Conservation (phyloP, 2,113 vertebrate species). For the Phylloscopus trochiloides region DNA sequence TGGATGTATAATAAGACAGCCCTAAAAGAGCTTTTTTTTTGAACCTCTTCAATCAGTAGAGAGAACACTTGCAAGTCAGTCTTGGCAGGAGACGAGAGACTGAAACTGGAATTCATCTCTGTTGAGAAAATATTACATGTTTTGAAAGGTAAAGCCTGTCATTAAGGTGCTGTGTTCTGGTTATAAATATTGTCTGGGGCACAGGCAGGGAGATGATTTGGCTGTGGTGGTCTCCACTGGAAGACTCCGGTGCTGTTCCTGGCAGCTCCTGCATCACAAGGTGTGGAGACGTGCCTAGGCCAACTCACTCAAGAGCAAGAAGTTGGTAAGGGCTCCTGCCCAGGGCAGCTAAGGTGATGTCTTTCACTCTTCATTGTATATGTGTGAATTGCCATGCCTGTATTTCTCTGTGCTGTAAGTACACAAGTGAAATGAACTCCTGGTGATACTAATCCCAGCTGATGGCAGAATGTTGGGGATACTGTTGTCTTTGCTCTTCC, state of each 20-base stretch:
- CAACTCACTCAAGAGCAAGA: not conserved
- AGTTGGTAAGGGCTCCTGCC: not conserved
- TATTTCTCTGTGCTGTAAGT: not conserved
- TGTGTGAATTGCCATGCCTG: not conserved
- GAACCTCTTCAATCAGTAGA: not conserved
- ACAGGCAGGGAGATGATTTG: not conserved
- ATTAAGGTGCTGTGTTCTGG: not conserved
- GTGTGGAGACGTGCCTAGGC: not conserved
- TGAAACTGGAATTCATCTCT: not conserved
- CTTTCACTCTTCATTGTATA: not conserved
- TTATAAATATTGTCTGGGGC: not conserved
- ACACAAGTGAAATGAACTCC: not conserved
- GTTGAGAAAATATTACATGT: not conserved
- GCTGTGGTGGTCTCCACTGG: not conserved
- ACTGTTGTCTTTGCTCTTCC: not conserved
- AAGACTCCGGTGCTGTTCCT: not conserved
- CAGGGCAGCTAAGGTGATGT: not conserved
- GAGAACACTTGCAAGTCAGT: not conserved
- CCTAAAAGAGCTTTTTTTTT: not conserved
- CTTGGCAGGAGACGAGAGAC: not conserved
- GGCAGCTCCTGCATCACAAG: rapidly evolving
- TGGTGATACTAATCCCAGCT: rapidly evolving
- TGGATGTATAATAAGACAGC: not conserved
- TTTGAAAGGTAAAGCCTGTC: not conserved
- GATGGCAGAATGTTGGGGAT: not conserved